Percentiles rank a stretch among this genome's conserved stretches.
phyloP scores from a whole-genome alignment of 2,888 invertebrate genomes.

The Digitonthophagus gazella region DNA sequence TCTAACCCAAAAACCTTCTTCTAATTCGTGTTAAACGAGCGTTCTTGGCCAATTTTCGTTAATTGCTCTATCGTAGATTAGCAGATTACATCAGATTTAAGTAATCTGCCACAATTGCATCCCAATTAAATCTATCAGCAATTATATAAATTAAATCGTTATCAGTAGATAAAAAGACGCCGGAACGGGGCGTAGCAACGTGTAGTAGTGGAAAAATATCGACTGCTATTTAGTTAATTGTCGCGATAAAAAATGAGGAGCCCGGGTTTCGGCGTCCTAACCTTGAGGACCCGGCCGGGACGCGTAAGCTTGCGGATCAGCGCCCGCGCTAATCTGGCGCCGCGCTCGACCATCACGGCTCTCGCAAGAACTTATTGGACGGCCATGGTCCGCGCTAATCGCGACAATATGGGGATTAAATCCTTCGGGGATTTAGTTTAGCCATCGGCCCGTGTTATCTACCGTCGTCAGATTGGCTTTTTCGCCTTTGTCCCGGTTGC shows the following conservation, averaged over 20 bases:
- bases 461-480: conserved; percentile 42
- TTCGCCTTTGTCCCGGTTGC: conserved; percentile 1
- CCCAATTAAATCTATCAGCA: neutral
- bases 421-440: conserved; percentile 49
- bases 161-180: conserved; percentile 23
- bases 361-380: conserved; percentile 44
- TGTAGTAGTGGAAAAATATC: neutral
- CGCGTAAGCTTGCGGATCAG: conserved; percentile 43
- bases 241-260: conserved; percentile 43
- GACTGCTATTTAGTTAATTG: conserved; percentile 41
- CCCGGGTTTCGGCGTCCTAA: neutral
- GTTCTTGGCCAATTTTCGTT: neutral
- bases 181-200: conserved; percentile 19
- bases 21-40: neutral
- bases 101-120: neutral
- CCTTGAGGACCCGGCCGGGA: neutral
- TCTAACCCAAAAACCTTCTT: neutral
- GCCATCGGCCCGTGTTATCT: conserved; percentile 53
- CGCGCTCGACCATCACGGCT: conserved; percentile 63
- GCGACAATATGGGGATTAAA: conserved; percentile 52
- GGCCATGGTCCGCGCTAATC: conserved; percentile 44
- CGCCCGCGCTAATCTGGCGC: conserved; percentile 64
- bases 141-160: conserved; percentile 2
- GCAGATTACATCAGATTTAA: neutral
- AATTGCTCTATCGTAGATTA: neutral